Evolutionary conservation across 2,888 invertebrate genomes (phyloP), one percentile per base, ranked within the genome.

Genomic region (Hirtodrosophila histrioides): DNA sequence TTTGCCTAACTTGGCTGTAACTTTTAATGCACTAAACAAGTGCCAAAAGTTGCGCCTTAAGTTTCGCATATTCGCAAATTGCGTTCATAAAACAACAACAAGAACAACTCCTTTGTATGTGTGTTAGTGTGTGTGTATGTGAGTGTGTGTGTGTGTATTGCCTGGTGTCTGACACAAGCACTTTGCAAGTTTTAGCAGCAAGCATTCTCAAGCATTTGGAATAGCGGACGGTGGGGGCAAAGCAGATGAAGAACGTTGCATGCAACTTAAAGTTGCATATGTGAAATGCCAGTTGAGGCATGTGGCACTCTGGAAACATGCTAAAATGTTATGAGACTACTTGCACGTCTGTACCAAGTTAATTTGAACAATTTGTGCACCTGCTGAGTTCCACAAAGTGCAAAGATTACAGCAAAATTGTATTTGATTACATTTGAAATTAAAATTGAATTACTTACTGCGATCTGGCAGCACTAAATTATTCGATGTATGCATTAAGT

Each of bases 11-110:
- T 58, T 11, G 10, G 44, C 37, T 35, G 40, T 63, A 81, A 85
- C 71, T 81, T 85, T 71, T 66, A 78, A 85, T 81, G 85, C 75
- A 78, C 56, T 78, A 75, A 78, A 64, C 72, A 76, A 81, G 86
- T 75, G 81, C 58, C 56, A 63, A 84, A 84, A 79, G 75, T 74
- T 80, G 48, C 31, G 56, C 41, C 64, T 41, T 39, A 67, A 71
- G 45, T 49, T 71, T 46, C 51, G 36, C 48, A 61, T 55, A 65
- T 64, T 48, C 56, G n/a, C 51, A 60, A 65, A 65, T 65, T 49
- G 23, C 35, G 44, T 49, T 44, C 55, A 49, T 39, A 50, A 37
- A 41, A 39, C 35, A 35, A 35, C 46, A 54, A n/a, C 50, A 43
- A 35, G 8, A 36, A 35, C 36, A 31, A 11, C 6, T n/a, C 12